Conservation (phyloP, 2,113 vertebrate genomes). For the Phaethon lepturus region DNA sequence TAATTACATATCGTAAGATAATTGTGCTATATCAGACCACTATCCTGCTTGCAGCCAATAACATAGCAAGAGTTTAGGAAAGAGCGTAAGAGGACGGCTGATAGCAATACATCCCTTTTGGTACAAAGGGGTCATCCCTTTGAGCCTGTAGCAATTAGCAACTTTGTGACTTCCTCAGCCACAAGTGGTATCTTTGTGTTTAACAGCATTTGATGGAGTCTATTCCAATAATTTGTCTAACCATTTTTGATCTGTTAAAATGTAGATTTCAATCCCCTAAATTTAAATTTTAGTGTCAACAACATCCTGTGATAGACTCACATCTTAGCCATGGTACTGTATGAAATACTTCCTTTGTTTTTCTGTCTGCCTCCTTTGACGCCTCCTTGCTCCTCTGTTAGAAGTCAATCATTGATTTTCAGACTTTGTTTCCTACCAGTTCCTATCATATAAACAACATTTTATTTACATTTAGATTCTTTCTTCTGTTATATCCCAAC, state of each 20-base stretch:
- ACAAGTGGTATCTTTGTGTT: neutral
- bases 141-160: neutral
- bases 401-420: neutral
- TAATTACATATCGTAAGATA: neutral
- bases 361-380: neutral
- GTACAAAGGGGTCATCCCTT: neutral
- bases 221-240: neutral
- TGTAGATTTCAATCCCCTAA: neutral
- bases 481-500: neutral
- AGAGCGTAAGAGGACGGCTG: rapidly evolving
- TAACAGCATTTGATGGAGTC: neutral
- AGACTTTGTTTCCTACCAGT: neutral
- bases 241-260: neutral
- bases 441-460: neutral
- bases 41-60: neutral
- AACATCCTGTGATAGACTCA: neutral
- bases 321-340: neutral
- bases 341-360: neutral
- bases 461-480: neutral
- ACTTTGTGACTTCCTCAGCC: neutral
- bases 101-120: neutral
- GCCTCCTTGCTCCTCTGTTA: neutral
- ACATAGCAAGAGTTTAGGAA: neutral
- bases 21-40: neutral
- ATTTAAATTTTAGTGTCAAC: neutral